These are phyloP conservation scores for Pasiphila rectangulata DNA, from an alignment of 2,888 invertebrate genomes.

Conservation along the genomic window DNA sequence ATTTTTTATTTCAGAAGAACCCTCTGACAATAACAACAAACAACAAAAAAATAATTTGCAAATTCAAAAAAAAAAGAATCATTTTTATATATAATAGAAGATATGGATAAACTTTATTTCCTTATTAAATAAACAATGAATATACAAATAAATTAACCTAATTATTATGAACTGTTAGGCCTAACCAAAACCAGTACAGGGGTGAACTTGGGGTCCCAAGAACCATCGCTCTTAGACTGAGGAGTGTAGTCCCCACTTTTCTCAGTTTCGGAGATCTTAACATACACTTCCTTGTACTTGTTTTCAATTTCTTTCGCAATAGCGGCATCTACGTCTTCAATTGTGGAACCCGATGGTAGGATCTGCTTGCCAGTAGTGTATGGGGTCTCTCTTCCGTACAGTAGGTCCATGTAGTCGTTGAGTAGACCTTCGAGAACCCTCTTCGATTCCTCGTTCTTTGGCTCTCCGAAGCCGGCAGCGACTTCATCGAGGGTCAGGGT, in stretches of 20 bases:
- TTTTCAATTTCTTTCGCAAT: slow-evolving; percentile 46
- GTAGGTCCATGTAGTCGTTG: slow-evolving; percentile 70
- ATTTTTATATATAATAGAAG: too few relatives aligned
- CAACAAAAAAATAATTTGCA: too few relatives aligned
- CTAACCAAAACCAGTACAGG: slow-evolving; percentile 64
- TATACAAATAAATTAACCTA: neutral
- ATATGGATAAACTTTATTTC: too few relatives aligned
- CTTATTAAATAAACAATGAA: too few relatives aligned
- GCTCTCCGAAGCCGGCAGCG: slow-evolving; percentile 52
- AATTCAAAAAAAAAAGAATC: too few relatives aligned
- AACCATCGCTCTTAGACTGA: slow-evolving; percentile 51
- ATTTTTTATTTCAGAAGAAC: too few relatives aligned
- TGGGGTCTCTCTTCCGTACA: slow-evolving; percentile 61
- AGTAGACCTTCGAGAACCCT: slow-evolving; percentile 64
- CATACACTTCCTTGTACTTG: slow-evolving; percentile 58
- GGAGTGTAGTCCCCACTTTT: slow-evolving; percentile 62
- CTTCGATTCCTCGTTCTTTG: slow-evolving; percentile 46
- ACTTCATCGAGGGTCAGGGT: slow-evolving; percentile 58
- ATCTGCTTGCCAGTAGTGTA: slow-evolving; percentile 69
- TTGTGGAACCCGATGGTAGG: slow-evolving; percentile 50
- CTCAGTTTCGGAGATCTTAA: slow-evolving; percentile 54
- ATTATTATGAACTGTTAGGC: slow-evolving; percentile 36
- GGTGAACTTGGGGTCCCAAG: slow-evolving; percentile 61
- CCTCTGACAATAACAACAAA: too few relatives aligned
- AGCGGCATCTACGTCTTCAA: slow-evolving; percentile 55